Evolutionary conservation across 2,113 vertebrate species (phyloP), one percentile per base, ranked within the genome.

Genomic region (Erinaceus europaeus): DNA sequence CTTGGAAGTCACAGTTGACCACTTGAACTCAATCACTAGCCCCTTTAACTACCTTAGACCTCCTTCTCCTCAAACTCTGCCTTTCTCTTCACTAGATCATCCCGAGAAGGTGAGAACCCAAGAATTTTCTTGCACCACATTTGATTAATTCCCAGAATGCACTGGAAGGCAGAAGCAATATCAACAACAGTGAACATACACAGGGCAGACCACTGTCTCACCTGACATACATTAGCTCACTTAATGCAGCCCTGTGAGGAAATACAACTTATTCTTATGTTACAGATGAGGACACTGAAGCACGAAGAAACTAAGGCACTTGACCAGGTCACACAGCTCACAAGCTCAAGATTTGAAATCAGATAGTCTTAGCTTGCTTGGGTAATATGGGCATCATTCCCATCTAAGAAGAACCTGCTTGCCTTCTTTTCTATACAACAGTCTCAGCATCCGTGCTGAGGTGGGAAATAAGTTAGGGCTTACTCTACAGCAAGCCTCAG

Each of bases 251-350:
- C 38, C 38, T 50, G 23, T 59, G 52, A 67, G 29, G 44, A 87
- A 81, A 27, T 36, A 61, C 13, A n/a, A 34, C 18, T 48, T 50
- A 40, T 64, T 80, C 40, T 40, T 82, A 42, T 80, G 38, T 77
- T 64, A 86, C 23, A 89, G 38, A 61, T 55, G 62, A 91, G 67
- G 40, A 84, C 67, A 80, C 0, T 11, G n/a, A 79, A 69, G 36
- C 34, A 59, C 72, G 79, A 52, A 71, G 29, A 89, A 79, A 42
- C 67, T 89, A 67, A 48, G 25, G 77, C 83, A 77, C 44, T 76
- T 55, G 3, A 9, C 9, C 38, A 85, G 13, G 13, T 89, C 68
- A 67, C 61, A 86, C 2, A 46, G 32, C 32, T 53, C 36, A 67
- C 6, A 53, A 38, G 48, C 53, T 9, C 50, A 65, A 20, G 53